Base-by-base conservation (phyloP, 1,140 invertebrate species). In the Bathynomus jamesi region DNA sequence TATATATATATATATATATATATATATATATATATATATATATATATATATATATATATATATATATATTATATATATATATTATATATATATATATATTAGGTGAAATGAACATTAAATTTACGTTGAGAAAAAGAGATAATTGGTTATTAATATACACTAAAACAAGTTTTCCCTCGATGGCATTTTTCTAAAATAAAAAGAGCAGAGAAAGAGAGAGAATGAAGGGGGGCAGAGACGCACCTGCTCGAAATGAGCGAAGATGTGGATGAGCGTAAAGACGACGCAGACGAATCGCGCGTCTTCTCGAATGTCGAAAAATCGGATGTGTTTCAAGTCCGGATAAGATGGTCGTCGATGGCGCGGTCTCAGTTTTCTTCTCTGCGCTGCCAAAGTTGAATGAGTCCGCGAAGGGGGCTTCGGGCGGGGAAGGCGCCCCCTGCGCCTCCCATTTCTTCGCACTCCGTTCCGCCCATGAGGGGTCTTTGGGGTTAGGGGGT, bases 261-360 rank as follows among this genome's bases (percentile, higher is more conserved):
- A 67, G 65, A 74, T 60, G 61, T 73, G 70, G 8, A 76, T 73
- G 66, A 76, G 69, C 13, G 69, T 63, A 61, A 69, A 67, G 24
- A 75, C 74, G 46, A 75, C 70, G 68, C 72, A 76, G 40, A 76
- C 71, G 64, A 76, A 75, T 21, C 76, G 67, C 8, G 71, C 76
- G 65, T 73, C 75, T 21, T 76, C 75, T 11, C 61, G 40, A n/a
- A 76, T 66, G 21, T 76, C 71, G 61, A 73, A 76, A 29, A 73
- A 61, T 25, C 69, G 46, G 28, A 71, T 61, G 61, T 71, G 40
- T 30, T 64, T 28, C 31, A 53, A 69, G 29, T 69, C 67, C n/a
- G 53, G 67, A 11, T 28, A 61, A 21, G 21, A 21, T 17, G 40
- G 40, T 53, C 40, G 40, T 1, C 21, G 40, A 3, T 17, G 40